Conservation (phyloP, 2,113 vertebrate species). For the Laterallus jamaicensis region DNA sequence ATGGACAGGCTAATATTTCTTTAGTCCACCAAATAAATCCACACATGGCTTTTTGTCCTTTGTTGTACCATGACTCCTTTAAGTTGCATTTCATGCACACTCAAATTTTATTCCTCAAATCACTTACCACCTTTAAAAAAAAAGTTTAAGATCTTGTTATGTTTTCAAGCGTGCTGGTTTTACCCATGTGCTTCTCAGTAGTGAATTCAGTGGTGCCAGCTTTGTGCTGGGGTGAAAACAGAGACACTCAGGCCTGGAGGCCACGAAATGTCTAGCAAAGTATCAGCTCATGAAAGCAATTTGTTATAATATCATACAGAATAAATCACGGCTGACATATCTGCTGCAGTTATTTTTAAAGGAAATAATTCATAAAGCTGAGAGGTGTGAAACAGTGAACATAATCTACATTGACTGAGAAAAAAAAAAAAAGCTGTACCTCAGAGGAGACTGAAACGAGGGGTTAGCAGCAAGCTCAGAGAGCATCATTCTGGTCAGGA, state of each 20-base stretch:
- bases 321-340: constrained; percentile 45
- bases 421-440: background rate
- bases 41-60: background rate
- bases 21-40: background rate
- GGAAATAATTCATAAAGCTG: constrained; percentile 42
- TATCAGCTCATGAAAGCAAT: background rate
- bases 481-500: background rate
- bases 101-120: background rate
- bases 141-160: background rate
- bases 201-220: background rate
- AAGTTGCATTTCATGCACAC: background rate
- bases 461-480: background rate
- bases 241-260: background rate
- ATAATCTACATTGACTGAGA: background rate
- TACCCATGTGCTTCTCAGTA: background rate
- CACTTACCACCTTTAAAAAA: background rate
- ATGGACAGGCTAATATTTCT: background rate
- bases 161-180: background rate
- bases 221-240: background rate
- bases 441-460: background rate
- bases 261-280: background rate
- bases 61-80: background rate
- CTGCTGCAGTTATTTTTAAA: constrained; percentile 19
- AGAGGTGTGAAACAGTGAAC: constrained; percentile 27
- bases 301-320: constrained; percentile 41